phyloP scores from a whole-genome alignment of 1,140 invertebrate genomes.

The Trichoplusia ni region DNA sequence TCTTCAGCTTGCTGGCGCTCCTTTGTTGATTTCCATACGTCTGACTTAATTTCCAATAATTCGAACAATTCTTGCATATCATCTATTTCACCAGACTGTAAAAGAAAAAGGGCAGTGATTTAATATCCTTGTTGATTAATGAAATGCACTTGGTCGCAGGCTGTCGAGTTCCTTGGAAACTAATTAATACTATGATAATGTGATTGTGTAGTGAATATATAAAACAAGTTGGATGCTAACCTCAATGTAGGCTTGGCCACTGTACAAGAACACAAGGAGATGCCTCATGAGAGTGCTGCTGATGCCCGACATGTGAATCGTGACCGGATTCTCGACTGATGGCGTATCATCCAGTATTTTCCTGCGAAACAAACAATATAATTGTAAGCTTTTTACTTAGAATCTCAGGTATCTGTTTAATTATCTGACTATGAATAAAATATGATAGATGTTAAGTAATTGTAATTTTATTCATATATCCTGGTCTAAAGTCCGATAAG shows the following conservation, averaged over 20 bases:
- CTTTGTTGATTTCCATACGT: slow-evolving; percentile 85
- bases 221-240: slow-evolving; percentile 71
- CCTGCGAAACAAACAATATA: slow-evolving; percentile 55
- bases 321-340: slow-evolving; percentile 86
- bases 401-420: not conserved
- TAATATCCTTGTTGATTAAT: slow-evolving; percentile 17
- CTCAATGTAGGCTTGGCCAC: slow-evolving; percentile 91
- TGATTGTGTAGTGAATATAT: slow-evolving; percentile 9
- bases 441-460: not conserved
- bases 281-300: slow-evolving; percentile 88
- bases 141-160: not conserved
- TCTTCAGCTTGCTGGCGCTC: slow-evolving; percentile 80
- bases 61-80: slow-evolving; percentile 91
- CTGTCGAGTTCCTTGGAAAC: not conserved
- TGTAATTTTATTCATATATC: slow-evolving; percentile 8
- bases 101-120: slow-evolving; percentile 30
- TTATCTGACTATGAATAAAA: slow-evolving; percentile 1
- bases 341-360: slow-evolving; percentile 88
- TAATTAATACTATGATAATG: slow-evolving; percentile 22
- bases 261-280: slow-evolving; percentile 91
- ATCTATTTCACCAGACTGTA: slow-evolving; percentile 90
- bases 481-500: slow-evolving; percentile 16
- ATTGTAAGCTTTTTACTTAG: slow-evolving; percentile 12
- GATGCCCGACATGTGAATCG: slow-evolving; percentile 91
- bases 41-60: slow-evolving; percentile 91